These are phyloP conservation scores for Copidosoma floridanum DNA, from an alignment of 1,140 invertebrate genomes.

Conservation along the genomic window DNA sequence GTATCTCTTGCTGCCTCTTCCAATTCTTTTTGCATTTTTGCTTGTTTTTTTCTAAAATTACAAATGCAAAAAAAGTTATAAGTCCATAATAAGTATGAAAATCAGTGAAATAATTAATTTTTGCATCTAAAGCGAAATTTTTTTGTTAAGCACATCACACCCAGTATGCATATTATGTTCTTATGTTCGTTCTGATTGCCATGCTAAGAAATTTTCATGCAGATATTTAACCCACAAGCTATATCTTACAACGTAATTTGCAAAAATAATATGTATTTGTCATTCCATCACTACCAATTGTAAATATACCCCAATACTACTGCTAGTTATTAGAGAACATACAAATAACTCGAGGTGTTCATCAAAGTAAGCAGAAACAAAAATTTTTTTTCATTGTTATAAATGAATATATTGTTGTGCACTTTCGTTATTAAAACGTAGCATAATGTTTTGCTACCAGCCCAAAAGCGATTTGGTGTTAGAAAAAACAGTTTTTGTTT, in stretches of 20 bases:
- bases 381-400: too few species aligned
- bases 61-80: conserved; percentile 10
- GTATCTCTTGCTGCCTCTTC: conserved; percentile 84
- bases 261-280: too few species aligned
- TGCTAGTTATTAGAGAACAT: too few species aligned
- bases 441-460: conserved; percentile 37
- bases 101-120: background rate
- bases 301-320: too few species aligned
- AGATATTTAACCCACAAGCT: too few species aligned
- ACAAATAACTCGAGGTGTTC: too few species aligned
- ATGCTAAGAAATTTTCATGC: too few species aligned
- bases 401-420: background rate
- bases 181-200: too few species aligned
- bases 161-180: conserved; percentile 23
- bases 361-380: too few species aligned
- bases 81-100: background rate
- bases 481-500: conserved; percentile 42
- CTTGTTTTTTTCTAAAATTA: conserved; percentile 78
- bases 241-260: too few species aligned
- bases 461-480: conserved; percentile 48
- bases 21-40: conserved; percentile 83
- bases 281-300: too few species aligned
- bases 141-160: conserved; percentile 1
- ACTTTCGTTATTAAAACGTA: too few species aligned
- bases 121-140: conserved; percentile 25